A percentile compares a stretch with the other conserved stretches of the same genome.
Evolutionary conservation across 2,797 vertebrate species (phyloP).

Genomic region (Sebastes miniatus): DNA sequence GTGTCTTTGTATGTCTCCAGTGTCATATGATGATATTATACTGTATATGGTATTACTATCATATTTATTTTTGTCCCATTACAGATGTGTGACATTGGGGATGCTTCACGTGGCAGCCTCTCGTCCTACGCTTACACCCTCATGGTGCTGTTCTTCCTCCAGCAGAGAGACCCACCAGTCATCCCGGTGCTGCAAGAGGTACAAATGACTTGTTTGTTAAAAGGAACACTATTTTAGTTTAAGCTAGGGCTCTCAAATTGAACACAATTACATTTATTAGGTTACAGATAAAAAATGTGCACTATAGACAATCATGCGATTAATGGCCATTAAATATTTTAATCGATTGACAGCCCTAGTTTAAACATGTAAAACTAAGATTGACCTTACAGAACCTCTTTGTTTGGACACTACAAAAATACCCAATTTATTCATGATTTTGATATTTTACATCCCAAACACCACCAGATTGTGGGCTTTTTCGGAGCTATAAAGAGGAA

Average conservation of each 20-base stretch:
- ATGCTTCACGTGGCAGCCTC: conserved; percentile 94
- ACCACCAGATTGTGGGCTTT: not conserved
- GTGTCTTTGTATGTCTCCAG: not conserved
- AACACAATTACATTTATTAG: too few species aligned
- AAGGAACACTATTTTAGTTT: not conserved
- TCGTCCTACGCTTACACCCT: conserved; percentile 97
- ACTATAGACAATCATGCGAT: too few species aligned
- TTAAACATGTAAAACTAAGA: too few species aligned
- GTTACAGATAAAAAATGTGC: too few species aligned
- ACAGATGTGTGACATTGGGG: conserved; percentile 95
- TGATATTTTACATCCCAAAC: not conserved
- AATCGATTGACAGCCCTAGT: too few species aligned
- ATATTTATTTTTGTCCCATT: not conserved
- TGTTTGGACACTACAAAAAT: not conserved
- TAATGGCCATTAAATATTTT: too few species aligned
- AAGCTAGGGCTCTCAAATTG: too few species aligned
- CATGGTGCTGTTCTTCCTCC: conserved; percentile 96
- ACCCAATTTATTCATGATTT: not conserved
- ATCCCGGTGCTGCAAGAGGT: conserved; percentile 98
- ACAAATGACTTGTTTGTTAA: not conserved
- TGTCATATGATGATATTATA: not conserved
- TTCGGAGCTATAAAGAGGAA: not conserved
- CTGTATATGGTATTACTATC: not conserved
- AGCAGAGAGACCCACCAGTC: conserved; percentile 91
- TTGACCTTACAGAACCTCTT: not conserved